Evolutionary conservation across 2,888 invertebrate species (phyloP).

Genomic region (Apotomis capreana): DNA sequence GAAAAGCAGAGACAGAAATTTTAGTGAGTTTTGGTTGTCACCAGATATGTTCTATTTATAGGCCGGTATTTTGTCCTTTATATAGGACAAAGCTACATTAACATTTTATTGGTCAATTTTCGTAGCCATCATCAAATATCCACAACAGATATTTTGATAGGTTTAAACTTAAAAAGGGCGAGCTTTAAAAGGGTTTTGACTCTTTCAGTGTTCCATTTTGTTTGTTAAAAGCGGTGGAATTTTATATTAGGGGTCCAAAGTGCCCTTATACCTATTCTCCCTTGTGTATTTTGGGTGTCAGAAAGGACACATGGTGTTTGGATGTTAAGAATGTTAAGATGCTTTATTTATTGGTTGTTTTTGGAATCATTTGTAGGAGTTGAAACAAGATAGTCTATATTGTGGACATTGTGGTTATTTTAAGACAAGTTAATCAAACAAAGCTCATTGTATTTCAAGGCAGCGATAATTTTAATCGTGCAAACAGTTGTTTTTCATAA

Average conservation of each 20-base stretch:
- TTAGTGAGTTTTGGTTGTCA: too few relatives aligned
- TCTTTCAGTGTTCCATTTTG: conserved; percentile 3
- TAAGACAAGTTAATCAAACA: background rate
- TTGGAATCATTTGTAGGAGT: too few relatives aligned
- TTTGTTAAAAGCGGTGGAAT: conserved; percentile 23
- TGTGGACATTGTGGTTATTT: background rate
- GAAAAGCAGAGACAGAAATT: too few relatives aligned
- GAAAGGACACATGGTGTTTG: background rate
- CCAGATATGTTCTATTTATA: background rate
- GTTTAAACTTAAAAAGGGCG: background rate
- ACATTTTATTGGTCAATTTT: too few relatives aligned
- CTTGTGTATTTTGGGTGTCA: conserved; percentile 6
- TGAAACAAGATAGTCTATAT: background rate
- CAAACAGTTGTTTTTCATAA: background rate
- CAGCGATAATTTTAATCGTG: background rate
- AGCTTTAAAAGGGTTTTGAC: conserved; percentile 23
- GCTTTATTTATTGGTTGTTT: background rate
- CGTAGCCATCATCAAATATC: background rate
- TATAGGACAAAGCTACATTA: background rate
- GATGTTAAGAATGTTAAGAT: too few relatives aligned
- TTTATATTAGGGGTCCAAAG: conserved; percentile 19
- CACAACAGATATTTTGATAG: background rate
- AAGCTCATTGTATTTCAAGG: conserved; percentile 1
- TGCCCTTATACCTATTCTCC: conserved; percentile 11
- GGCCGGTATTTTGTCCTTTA: background rate